Conservation (phyloP, 2,113 vertebrate genomes). For the Ctenomys sociabilis region DNA sequence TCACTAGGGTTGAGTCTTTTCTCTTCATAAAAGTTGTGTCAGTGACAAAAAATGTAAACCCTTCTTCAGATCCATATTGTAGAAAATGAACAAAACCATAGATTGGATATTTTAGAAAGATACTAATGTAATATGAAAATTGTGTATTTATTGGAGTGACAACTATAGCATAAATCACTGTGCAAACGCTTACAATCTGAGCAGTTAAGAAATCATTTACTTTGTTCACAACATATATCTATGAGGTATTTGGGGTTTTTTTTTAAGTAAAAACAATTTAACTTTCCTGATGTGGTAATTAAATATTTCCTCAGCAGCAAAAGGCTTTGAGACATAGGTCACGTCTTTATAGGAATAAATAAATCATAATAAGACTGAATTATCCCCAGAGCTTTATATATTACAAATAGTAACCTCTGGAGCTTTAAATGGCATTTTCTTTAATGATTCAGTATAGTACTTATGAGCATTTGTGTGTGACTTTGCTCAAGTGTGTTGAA, state of each 20-base stretch:
- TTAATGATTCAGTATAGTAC: not conserved
- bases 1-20: not conserved
- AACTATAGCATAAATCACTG: not conserved
- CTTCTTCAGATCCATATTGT: not conserved
- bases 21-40: not conserved
- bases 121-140: not conserved
- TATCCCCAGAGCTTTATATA: not conserved
- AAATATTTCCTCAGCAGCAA: conserved; percentile 2
- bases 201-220: conserved; percentile 4
- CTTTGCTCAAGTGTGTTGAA: not conserved
- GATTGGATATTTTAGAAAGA: not conserved
- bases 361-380: not conserved
- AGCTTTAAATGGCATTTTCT: not conserved
- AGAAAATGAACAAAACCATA: not conserved
- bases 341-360: not conserved
- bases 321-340: not conserved
- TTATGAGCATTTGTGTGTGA: not conserved
- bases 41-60: not conserved
- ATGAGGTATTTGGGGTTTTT: not conserved
- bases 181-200: conserved; percentile 11
- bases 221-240: conserved; percentile 28
- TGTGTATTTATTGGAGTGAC: not conserved
- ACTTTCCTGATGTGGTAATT: conserved; percentile 16
- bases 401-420: not conserved
- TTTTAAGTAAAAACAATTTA: not conserved